Base-by-base conservation (phyloP, 2,113 vertebrate genomes). In the Todiramphus chloris region DNA sequence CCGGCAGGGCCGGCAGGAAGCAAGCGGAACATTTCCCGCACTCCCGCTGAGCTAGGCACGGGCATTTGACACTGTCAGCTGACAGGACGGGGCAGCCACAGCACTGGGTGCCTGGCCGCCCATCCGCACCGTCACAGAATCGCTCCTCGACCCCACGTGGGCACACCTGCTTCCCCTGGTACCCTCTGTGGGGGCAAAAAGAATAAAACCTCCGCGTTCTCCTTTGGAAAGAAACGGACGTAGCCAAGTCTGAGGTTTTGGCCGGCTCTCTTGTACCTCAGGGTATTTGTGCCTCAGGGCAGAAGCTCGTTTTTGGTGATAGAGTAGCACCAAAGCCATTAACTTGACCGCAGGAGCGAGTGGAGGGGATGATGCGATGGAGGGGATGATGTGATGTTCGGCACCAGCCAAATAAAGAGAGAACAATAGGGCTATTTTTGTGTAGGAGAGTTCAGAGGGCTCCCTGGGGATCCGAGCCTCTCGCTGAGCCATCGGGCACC, bases 141-240 rank as follows among this genome's bases (percentile, higher is more conserved):
- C 1, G 16, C 78, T 66, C 25, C 1, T 50, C 78, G 2, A 7
- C 44, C 1, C 0, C 39, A 7, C 2, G 1, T 0, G 16, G 37
- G 44, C 39, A 15, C 27, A 0, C 50, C 55, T 1, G 0, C 63
- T 53, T 67, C 20, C 48, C 68, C 43, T 9, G 33, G 27, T 35
- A 51, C 46, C n/a, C 30, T 27, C 0, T 3, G 39, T 1, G 19
- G 23, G 11, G 30, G 0, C 4, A 39, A 56, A 63, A 60, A 9
- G 11, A 33, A 56, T 30, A 30, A 35, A 28, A 2, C 4, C 6
- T 5, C 2, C 5, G 20, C 4, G 0, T 41, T 62, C 19, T 59
- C 9, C 31, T 14, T 60, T 53, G 59, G 48, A 44, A 13, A 68
- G 33, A 44, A 56, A 73, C 13, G 19, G 7, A 0, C 28, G 18